Base-by-base conservation (phyloP, 1,140 invertebrate species). In the Hylaeus anthracinus region DNA sequence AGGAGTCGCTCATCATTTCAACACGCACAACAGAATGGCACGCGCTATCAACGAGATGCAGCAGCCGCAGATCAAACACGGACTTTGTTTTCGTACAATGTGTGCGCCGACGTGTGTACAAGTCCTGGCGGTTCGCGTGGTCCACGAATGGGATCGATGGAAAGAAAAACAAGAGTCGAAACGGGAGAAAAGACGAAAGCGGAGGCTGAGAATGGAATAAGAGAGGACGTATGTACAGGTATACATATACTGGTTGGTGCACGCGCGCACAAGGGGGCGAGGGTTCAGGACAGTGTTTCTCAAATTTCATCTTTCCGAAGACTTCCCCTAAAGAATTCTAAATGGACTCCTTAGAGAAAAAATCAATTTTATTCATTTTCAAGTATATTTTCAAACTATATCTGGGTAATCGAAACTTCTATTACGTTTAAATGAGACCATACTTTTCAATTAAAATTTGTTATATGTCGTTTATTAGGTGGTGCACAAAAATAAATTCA, bases 31-130 rank as follows among this genome's bases (percentile, higher is more conserved):
- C 41, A 9, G 6, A 26, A 76, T 64, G 55, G 51, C 61, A 48
- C 8, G 55, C 26, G 51, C 12, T 79, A 71, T 82, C 72, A 55
- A n/a, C 60, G 56, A 72, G 72, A 71, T 43, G 79, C 79, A 75
- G n/a, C 76, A 72, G 66, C 48, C 75, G 48, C 76, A 9, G 0
- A 9, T 9, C 51, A 51, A 10, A 5, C 51, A 10, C 51, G 10
- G 6, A 51, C 51, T 51, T 9, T 1, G 48, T 48, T 67, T 64
- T 51, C 53, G 39, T 14, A 66, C 61, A 56, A 84, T 72, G 63
- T 39, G 55, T 39, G 55, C 51, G 37, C 9, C 58, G 63, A 53
- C 55, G 61, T 56, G 70, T 60, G 60, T 67, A 5, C 43, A 5
- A 51, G 51, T 5, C 10, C 51, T 0, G 9, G 2, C 8, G 51